A percentile compares a stretch with the other conserved stretches of the same genome.
phyloP scores from a whole-genome alignment of 1,140 invertebrate genomes.

The Physella acuta region DNA sequence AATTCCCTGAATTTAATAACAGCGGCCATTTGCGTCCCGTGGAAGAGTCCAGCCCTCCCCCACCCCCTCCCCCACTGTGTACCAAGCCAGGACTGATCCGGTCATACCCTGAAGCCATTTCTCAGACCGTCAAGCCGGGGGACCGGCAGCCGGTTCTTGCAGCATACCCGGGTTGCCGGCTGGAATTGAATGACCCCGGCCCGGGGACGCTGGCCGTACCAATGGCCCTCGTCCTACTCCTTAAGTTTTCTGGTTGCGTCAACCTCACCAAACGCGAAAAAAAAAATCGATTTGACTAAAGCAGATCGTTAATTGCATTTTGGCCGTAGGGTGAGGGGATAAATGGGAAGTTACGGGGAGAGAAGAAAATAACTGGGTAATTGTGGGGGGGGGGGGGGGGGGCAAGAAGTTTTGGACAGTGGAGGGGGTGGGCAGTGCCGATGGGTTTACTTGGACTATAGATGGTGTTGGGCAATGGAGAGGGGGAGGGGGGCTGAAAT shows the following conservation, averaged over 20 bases:
- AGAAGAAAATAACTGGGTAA: not conserved
- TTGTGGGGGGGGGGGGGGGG: not conserved
- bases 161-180: conserved; percentile 14
- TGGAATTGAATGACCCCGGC: conserved; percentile 20
- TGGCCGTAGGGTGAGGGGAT: conserved; percentile 17
- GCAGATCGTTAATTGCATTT: conserved; percentile 23
- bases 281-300: conserved; percentile 17
- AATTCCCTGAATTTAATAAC: no score
- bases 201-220: not conserved
- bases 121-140: no score
- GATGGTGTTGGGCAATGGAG: no score
- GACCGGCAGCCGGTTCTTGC: not conserved
- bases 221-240: not conserved
- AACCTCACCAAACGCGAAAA: not conserved
- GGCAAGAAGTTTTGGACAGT: not conserved
- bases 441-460: no score
- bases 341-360: not conserved
- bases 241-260: conserved; percentile 12
- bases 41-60: no score
- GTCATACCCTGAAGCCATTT: no score
- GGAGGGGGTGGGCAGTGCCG: conserved; percentile 2
- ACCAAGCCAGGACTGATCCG: no score
- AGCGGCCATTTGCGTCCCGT: no score
- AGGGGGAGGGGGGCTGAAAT: not conserved
- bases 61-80: no score